These are phyloP conservation scores for Stenodema calcarata DNA, from an alignment of 2,888 invertebrate genomes.

Conservation along the genomic window DNA sequence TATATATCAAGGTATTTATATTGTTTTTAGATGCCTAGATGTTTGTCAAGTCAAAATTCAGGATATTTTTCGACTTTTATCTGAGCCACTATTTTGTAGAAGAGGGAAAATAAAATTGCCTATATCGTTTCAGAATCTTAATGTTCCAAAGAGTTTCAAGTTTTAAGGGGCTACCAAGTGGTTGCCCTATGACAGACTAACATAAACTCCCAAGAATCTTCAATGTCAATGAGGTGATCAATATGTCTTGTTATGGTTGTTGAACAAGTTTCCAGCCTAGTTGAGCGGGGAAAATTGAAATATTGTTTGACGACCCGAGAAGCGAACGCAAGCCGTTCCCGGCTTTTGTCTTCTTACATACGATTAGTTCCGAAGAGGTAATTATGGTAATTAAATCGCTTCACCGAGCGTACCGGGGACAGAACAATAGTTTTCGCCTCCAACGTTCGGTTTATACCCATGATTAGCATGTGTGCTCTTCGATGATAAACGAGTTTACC, in stretches of 20 bases:
- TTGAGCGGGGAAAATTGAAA: not conserved
- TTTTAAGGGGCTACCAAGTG: no score
- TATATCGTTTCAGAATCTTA: no score
- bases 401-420: not conserved
- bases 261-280: not conserved
- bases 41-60: no score
- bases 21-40: no score
- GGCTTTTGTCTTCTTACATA: not conserved
- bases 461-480: not conserved
- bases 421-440: not conserved
- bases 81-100: no score
- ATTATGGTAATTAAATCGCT: not conserved
- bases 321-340: not conserved
- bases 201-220: no score
- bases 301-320: not conserved
- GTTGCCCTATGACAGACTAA: no score
- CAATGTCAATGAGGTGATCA: no score
- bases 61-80: no score
- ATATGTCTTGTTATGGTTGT: not conserved
- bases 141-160: no score
- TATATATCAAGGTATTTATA: no score
- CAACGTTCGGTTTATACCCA: not conserved
- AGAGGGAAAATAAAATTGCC: no score
- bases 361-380: not conserved
- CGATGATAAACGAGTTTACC: not conserved